Conservation (phyloP, 2,113 vertebrate genomes). For the Limanda limanda region DNA sequence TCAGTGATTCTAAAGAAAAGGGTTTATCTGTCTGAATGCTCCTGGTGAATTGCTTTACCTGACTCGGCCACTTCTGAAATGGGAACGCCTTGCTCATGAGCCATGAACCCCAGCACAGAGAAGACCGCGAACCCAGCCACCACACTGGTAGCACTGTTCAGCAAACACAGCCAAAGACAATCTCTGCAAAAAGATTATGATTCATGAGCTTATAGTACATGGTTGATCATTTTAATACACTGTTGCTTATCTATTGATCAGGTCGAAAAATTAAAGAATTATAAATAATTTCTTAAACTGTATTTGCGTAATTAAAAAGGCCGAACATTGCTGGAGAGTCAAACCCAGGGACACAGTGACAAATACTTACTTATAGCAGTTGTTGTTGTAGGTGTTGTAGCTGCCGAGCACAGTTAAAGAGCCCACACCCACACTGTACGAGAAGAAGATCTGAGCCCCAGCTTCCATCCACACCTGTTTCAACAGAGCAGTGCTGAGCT, state of each 20-base stretch:
- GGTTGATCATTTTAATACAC: neutral
- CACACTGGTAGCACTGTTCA: conserved; percentile 82
- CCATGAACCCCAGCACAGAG: conserved; percentile 85
- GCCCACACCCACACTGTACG: conserved; percentile 77
- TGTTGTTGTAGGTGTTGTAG: conserved; percentile 80
- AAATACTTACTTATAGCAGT: conserved; percentile 77
- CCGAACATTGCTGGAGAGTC: neutral
- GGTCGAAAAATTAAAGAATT: too few relatives aligned
- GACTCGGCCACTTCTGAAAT: conserved; percentile 82
- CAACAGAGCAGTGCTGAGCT: conserved; percentile 2
- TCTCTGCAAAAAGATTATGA: conserved; percentile 65
- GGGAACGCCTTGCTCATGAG: conserved; percentile 77
- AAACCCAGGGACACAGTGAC: neutral
- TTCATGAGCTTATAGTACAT: neutral
- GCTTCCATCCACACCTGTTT: conserved; percentile 85
- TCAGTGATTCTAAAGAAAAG: too few relatives aligned
- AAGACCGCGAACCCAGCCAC: conserved; percentile 84
- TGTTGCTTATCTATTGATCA: too few relatives aligned
- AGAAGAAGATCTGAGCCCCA: conserved; percentile 80
- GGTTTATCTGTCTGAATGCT: neutral
- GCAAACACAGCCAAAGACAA: conserved; percentile 77
- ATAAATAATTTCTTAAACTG: too few relatives aligned
- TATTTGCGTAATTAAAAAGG: too few relatives aligned
- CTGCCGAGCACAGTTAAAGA: conserved; percentile 71
- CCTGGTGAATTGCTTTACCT: conserved; percentile 62